Evolutionary conservation across 2,113 vertebrate genomes (phyloP).

Genomic region (Oxygymnocypris stewartii): DNA sequence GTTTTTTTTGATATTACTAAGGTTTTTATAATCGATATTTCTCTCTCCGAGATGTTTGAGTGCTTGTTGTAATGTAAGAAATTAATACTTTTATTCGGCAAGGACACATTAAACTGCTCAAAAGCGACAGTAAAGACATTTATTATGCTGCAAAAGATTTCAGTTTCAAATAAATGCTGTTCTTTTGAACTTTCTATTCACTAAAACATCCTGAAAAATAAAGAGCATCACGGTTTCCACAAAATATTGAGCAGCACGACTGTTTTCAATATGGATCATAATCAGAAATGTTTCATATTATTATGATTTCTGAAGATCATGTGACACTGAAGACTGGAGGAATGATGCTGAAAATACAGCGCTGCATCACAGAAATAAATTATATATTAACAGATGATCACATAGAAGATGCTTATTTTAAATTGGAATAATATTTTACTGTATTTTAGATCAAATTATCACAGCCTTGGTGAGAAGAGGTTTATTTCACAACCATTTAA

Average conservation of each 20-base stretch:
- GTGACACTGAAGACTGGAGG: background rate
- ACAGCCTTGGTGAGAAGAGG: too few relatives aligned
- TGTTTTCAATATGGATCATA: background rate
- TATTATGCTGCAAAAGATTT: background rate
- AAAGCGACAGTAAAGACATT: background rate
- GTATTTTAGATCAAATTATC: background rate
- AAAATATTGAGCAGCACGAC: background rate
- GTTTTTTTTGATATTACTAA: background rate
- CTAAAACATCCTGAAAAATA: background rate
- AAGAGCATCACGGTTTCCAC: background rate
- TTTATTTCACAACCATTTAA: too few relatives aligned
- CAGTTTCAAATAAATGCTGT: too few relatives aligned
- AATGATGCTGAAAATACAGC: background rate
- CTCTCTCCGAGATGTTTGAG: background rate
- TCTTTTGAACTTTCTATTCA: background rate
- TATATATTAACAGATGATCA: too few relatives aligned
- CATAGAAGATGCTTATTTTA: background rate
- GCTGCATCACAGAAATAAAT: too few relatives aligned
- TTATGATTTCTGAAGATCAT: background rate
- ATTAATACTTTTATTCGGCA: background rate
- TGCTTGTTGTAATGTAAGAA: background rate
- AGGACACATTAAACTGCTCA: background rate
- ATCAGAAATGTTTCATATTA: background rate
- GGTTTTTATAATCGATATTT: background rate
- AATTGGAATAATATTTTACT: too few relatives aligned